Evolutionary conservation across 1,140 invertebrate genomes (phyloP).

Genomic region (Hycleus cichorii): DNA sequence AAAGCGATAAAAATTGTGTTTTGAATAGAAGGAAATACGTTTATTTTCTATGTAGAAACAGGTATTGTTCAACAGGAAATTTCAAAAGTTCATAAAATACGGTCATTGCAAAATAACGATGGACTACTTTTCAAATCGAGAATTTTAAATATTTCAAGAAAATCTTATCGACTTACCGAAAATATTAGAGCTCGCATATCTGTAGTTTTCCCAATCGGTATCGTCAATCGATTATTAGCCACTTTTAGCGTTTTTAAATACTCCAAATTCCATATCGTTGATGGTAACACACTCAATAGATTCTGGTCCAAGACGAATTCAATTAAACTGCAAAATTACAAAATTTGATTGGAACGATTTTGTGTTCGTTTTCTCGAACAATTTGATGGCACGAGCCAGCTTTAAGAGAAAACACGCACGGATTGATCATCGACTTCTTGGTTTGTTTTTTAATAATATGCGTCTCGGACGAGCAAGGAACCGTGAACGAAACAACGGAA

Average conservation of each 20-base stretch:
- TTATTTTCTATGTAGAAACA: too few species aligned
- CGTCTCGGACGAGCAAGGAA: slow-evolving; percentile 40
- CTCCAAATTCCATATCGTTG: slow-evolving; percentile 49
- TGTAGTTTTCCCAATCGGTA: slow-evolving; percentile 44
- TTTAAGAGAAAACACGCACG: slow-evolving; percentile 13
- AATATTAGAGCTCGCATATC: slow-evolving; percentile 47
- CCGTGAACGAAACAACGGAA: slow-evolving; percentile 41
- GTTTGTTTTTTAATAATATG: slow-evolving; percentile 30
- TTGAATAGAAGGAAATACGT: background rate
- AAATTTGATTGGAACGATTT: too few species aligned
- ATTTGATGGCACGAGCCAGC: slow-evolving; percentile 14
- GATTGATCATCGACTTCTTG: slow-evolving; percentile 16
- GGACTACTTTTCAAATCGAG: too few species aligned
- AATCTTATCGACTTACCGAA: slow-evolving; percentile 26
- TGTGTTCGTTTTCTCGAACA: background rate
- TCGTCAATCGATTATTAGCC: slow-evolving; percentile 51
- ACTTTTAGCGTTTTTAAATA: slow-evolving; percentile 52
- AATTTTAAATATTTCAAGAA: background rate
- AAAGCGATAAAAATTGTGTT: too few species aligned
- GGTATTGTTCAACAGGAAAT: too few species aligned
- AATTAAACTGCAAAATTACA: slow-evolving; percentile 51
- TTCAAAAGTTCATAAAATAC: too few species aligned
- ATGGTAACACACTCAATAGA: slow-evolving; percentile 54
- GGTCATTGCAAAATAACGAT: too few species aligned
- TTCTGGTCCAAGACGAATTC: slow-evolving; percentile 65